Conservation (phyloP, 2,113 vertebrate genomes). For the Microcebus jonahi region DNA sequence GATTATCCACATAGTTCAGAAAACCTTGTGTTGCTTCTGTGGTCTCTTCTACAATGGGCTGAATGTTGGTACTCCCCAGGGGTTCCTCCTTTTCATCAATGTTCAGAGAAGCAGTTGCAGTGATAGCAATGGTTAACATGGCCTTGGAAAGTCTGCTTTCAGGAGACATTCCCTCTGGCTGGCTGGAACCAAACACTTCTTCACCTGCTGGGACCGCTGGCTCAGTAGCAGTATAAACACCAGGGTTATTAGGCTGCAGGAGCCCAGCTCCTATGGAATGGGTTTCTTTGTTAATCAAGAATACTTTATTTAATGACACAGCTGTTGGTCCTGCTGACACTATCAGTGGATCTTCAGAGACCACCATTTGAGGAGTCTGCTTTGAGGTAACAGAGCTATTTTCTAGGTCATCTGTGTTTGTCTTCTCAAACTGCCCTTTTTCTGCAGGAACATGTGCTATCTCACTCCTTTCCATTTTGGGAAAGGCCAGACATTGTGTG, state of each 20-base stretch:
- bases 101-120: neutral
- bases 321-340: conserved; percentile 55
- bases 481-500: conserved; percentile 76
- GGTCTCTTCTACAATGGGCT: neutral
- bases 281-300: neutral
- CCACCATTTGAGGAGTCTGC: neutral
- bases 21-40: conserved; percentile 49
- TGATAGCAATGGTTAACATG: conserved; percentile 66
- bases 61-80: neutral
- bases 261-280: neutral
- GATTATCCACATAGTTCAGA: neutral
- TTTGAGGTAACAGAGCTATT: conserved; percentile 50
- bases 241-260: neutral
- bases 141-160: conserved; percentile 55
- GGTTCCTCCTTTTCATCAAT: conserved; percentile 33
- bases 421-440: conserved; percentile 31
- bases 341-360: conserved; percentile 57
- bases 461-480: conserved; percentile 49
- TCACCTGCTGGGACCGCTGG: neutral
- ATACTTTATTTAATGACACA: conserved; percentile 2
- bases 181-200: conserved; percentile 49
- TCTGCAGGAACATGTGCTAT: conserved; percentile 30
- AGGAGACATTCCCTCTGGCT: conserved; percentile 18
- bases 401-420: conserved; percentile 27
- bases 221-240: conserved; percentile 4